phyloP scores from a whole-genome alignment of 2,113 vertebrate genomes.

The Upupa epops region DNA sequence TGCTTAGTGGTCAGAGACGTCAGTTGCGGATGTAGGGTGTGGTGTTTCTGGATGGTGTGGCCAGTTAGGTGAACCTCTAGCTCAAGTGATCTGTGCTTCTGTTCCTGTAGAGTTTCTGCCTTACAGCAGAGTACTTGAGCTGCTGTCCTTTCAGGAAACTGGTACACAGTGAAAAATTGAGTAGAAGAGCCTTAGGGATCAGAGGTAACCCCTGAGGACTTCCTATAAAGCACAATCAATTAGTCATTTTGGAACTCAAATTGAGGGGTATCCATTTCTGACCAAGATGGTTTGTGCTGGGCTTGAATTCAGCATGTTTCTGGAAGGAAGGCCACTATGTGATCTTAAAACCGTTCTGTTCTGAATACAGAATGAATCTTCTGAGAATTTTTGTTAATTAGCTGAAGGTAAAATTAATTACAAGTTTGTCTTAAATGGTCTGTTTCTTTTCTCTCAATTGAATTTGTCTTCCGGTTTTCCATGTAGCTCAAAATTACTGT shows the following conservation, averaged over 20 bases:
- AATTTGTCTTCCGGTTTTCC: not conserved
- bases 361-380: not conserved
- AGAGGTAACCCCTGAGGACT: not conserved
- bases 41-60: not conserved
- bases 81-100: not conserved
- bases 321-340: rapidly evolving
- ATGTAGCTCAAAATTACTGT: slow-evolving; percentile 3
- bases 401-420: slow-evolving; percentile 53
- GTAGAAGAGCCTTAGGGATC: not conserved
- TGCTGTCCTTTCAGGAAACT: not conserved
- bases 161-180: not conserved
- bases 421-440: slow-evolving; percentile 41
- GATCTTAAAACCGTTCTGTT: not conserved
- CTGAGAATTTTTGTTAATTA: slow-evolving; percentile 47
- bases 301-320: not conserved
- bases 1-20: not conserved
- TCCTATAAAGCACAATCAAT: not conserved
- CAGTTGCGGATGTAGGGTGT: not conserved
- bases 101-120: not conserved
- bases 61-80: not conserved
- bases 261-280: not conserved
- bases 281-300: not conserved
- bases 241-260: not conserved
- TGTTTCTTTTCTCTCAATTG: slow-evolving; percentile 17
- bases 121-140: not conserved